A percentile compares a stretch with the other conserved stretches of the same genome.
Conservation (phyloP, 1,140 invertebrate species). For the Papilio polyxenes region DNA sequence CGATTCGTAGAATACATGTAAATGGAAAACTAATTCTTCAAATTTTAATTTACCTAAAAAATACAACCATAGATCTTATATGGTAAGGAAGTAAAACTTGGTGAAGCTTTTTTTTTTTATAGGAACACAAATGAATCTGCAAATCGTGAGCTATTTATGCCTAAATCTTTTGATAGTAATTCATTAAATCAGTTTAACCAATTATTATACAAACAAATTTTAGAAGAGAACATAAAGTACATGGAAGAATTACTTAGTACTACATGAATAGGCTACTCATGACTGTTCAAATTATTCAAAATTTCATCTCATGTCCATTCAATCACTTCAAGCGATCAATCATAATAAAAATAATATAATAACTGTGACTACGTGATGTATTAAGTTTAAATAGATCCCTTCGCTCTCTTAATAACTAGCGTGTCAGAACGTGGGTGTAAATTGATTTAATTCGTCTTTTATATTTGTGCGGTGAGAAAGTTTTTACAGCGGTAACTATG, state of each 20-base stretch:
- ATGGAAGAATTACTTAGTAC: not conserved
- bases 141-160: no score
- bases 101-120: no score
- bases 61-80: no score
- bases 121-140: no score
- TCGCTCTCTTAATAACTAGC: constrained; percentile 43
- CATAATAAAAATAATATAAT: constrained; percentile 60
- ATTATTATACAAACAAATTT: no score
- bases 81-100: no score
- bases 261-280: not conserved
- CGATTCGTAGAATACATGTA: no score
- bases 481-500: constrained; percentile 19
- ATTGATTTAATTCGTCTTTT: constrained; percentile 61
- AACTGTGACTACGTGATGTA: constrained; percentile 57
- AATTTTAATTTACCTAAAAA: no score
- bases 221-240: no score
- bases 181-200: no score
- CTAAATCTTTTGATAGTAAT: no score
- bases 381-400: constrained; percentile 68
- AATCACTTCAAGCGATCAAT: constrained; percentile 59
- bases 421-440: constrained; percentile 45
- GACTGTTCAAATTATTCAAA: not conserved
- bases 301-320: constrained; percentile 37
- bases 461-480: constrained; percentile 46
- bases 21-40: no score